These are phyloP conservation scores for Aepyceros melampus DNA, from an alignment of 2,113 vertebrate genomes.

Conservation along the genomic window DNA sequence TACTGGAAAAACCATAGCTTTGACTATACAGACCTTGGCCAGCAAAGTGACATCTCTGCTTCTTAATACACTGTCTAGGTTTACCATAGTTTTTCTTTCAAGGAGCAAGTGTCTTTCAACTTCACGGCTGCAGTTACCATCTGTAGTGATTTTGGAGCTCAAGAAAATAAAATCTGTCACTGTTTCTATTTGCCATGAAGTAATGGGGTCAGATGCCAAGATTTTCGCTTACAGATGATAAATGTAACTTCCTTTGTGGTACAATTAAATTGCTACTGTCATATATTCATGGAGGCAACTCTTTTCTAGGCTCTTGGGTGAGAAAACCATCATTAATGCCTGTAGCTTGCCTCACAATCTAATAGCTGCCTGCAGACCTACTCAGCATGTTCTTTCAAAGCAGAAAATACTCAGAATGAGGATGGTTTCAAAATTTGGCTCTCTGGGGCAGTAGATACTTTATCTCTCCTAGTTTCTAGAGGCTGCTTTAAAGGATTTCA, in stretches of 20 bases:
- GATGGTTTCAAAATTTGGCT: not conserved
- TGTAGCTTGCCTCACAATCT: not conserved
- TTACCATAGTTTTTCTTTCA: too few species aligned
- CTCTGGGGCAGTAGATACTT: not conserved
- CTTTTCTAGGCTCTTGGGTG: not conserved
- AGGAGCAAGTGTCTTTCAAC: too few species aligned
- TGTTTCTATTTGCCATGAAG: too few species aligned
- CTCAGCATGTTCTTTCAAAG: not conserved
- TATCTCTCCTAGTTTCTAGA: not conserved
- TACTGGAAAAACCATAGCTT: too few species aligned
- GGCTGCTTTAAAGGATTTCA: not conserved
- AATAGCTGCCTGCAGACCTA: not conserved
- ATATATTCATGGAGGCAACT: not conserved
- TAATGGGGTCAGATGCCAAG: too few species aligned
- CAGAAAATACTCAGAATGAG: not conserved
- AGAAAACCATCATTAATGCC: not conserved
- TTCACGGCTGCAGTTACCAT: too few species aligned
- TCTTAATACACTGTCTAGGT: too few species aligned
- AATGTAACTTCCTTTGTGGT: not conserved
- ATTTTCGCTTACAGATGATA: not conserved
- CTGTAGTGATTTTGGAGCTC: too few species aligned
- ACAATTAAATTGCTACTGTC: not conserved
- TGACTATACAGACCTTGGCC: too few species aligned
- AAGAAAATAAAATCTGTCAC: too few species aligned
- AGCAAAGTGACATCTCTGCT: too few species aligned